These are phyloP conservation scores for Drosophila demipolita DNA, from an alignment of 2,888 invertebrate species.

Conservation along the genomic window DNA sequence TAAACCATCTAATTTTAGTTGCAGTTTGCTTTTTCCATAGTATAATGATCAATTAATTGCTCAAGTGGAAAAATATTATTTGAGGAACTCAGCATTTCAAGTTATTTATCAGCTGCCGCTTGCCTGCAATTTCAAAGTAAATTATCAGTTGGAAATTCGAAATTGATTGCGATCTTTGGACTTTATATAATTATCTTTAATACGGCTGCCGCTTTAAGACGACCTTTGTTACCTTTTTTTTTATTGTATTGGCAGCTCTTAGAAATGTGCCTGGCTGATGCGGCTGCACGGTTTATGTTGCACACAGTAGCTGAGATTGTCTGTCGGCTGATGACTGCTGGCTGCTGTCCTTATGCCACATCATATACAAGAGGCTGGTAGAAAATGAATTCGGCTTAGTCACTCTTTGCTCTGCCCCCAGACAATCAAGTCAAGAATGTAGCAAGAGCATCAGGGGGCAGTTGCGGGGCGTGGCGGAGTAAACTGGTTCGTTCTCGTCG, in stretches of 20 bases:
- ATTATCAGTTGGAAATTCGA: conserved; percentile 17
- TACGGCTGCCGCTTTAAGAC: conserved; percentile 13
- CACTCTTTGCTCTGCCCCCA: conserved; percentile 51
- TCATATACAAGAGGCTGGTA: conserved; percentile 33
- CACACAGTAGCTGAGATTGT: conserved; percentile 55
- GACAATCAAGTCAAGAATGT: conserved; percentile 44
- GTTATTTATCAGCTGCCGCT: conserved; percentile 8
- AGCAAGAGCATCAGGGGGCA: conserved; percentile 3
- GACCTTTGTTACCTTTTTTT: conserved; percentile 23
- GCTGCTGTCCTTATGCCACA: conserved; percentile 27
- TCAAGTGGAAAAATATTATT: conserved; percentile 9
- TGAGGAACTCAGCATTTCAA: background rate
- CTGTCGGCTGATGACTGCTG: conserved; percentile 13
- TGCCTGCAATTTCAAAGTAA: conserved; percentile 18
- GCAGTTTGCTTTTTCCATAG: conserved; percentile 1
- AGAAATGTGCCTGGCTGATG: conserved; percentile 43
- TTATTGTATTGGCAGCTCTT: conserved; percentile 3
- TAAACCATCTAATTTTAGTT: background rate
- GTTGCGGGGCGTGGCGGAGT: background rate
- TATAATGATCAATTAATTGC: conserved; percentile 14
- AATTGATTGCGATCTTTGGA: conserved; percentile 40
- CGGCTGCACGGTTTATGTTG: conserved; percentile 44
- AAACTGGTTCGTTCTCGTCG: conserved; percentile 50
- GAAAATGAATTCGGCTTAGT: conserved; percentile 69
- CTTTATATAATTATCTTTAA: conserved; percentile 42